Base-by-base conservation (phyloP, 1,140 invertebrate genomes). In the Papilio aristodemus region DNA sequence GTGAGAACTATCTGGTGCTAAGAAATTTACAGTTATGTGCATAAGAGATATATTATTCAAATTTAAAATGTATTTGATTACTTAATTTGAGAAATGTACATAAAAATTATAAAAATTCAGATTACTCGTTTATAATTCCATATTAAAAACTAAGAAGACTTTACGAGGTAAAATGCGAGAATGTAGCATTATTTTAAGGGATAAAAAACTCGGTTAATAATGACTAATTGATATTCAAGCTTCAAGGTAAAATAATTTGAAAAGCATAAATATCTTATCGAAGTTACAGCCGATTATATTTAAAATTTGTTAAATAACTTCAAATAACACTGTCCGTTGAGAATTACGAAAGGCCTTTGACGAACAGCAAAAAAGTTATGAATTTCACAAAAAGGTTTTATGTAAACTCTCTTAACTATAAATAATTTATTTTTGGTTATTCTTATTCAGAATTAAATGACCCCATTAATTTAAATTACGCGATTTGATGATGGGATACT, bases 181-280 rank as follows among this genome's bases (percentile, higher is more conserved):
- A n/a, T n/a, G n/a, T n/a, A n/a, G n/a, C n/a, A 39, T 36, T 62
- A 10, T 62, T 37, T 60, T 38, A 8, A 58, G n/a, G 17, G 38
- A 62, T n/a, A n/a, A 62, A 37, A 11, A 10, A 17, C 6, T 32
- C 13, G 6, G 3, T 1, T 62, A 19, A 38, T 62, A 39, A 62
- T 38, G 4, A 5, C 14, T 17, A 11, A 6, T 62, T 62, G 38
- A 38, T 62, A 62, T 39, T 37, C 59, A 62, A 62, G 36, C n/a
- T 36, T 19, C 36, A 36, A 62, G 59, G 59, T 38, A 62, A 62
- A 62, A 62, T 62, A 62, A 62, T 38, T 62, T 39, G 6, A 62
- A 62, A 62, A 25, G 17, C 32, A 60, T 10, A 36, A 62, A 62
- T 62, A 32, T 13, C 11, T 59, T 36, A 39, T 62, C 59, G 59